phyloP scores from a whole-genome alignment of 1,140 invertebrate species.

The Temnothorax nylanderi region DNA sequence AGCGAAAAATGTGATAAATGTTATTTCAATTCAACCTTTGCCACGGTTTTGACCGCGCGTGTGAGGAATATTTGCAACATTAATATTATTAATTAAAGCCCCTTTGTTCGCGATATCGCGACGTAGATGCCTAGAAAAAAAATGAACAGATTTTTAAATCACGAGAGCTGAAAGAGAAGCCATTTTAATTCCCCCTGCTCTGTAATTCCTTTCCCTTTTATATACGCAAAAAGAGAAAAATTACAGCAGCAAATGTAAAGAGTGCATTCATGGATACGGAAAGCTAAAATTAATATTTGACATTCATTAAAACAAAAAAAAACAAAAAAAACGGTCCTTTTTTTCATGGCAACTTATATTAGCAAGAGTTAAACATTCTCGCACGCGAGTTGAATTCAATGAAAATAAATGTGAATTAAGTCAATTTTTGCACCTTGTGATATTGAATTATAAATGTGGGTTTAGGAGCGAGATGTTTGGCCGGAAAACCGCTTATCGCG shows the following conservation, averaged over 20 bases:
- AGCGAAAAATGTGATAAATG: neutral
- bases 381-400: neutral
- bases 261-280: neutral
- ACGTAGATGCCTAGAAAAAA: neutral
- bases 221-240: neutral
- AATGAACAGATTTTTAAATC: slow-evolving; percentile 32
- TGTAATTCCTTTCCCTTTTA: neutral
- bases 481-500: neutral
- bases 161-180: neutral
- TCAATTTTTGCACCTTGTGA: neutral
- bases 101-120: neutral
- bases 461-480: neutral
- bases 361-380: neutral
- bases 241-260: slow-evolving; percentile 2
- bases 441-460: neutral
- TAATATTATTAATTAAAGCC: slow-evolving; percentile 27
- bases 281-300: slow-evolving; percentile 44
- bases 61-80: neutral
- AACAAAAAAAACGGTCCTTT: neutral
- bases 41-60: neutral
- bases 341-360: neutral
- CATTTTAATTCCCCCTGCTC: neutral
- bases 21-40: neutral
- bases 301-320: neutral
- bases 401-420: slow-evolving; percentile 23